Evolutionary conservation across 2,888 invertebrate species (phyloP), one percentile per base, ranked within the genome.

Genomic region (Harpalus rubripes): DNA sequence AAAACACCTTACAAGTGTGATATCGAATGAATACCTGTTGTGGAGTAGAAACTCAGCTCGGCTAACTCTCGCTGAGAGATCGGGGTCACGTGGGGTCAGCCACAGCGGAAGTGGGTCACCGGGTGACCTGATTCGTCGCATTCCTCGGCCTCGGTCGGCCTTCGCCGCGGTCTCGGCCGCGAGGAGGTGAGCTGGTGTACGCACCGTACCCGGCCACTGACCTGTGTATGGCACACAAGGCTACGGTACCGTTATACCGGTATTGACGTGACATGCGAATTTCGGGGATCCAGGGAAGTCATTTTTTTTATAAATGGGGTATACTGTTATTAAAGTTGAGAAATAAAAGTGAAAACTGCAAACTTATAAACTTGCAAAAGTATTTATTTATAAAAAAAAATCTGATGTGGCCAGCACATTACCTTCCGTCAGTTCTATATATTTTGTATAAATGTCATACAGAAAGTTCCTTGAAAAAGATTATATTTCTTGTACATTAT

Each of bases 21-120:
- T 32, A 6, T 32, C 32, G 32, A 32, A 32, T 32, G 32, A 32
- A 32, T 32, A 32, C 32, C 32, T 32, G 32, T 32, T 32, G 32
- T 32, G 6, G 32, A 32, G 32, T 68, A 68, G 68, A 68, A 68
- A 68, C 68, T 68, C 41, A 15, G 12, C 32, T 32, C 32, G 32
- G 32, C 32, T 32, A 52, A 52, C 44, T 52, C 44, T 52, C 44
- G 44, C 44, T 52, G 10, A 52, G 44, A 39, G 41, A 63, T 81
- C 18, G 63, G 63, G 81, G 81, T 61, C 81, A 52, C 58, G 58
- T 18, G 18, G 76, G 83, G 83, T 83, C 83, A 74, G 65, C 87
- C 86, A 88, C 87, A 89, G 87, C 86, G 88, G 87, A 89, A 88
- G 89, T 91, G 87, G 91, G 91, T 91, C 90, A 91, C 91, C 91